Evolutionary conservation across 1,140 invertebrate species (phyloP).

Genomic region (Bombus ignitus): DNA sequence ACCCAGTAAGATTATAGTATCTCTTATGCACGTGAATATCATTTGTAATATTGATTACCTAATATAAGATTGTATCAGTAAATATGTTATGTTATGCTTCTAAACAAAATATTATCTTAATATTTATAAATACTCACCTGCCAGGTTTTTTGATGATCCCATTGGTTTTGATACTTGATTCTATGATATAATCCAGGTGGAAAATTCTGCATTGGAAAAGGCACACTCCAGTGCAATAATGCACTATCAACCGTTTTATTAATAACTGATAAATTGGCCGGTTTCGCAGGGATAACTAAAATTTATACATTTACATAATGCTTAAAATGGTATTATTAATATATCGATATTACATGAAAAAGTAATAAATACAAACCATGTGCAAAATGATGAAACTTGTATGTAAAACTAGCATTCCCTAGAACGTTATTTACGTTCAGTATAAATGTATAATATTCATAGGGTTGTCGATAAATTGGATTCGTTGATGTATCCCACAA

Average conservation of each 20-base stretch:
- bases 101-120: background rate
- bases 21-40: conserved; percentile 65
- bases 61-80: conserved; percentile 21
- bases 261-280: conserved; percentile 83
- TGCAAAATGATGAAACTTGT: conserved; percentile 85
- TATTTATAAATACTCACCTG: conserved; percentile 77
- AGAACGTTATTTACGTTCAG: conserved; percentile 84
- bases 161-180: conserved; percentile 86
- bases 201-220: conserved; percentile 84
- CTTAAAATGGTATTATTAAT: background rate
- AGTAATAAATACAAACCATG: conserved; percentile 77
- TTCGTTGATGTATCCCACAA: conserved; percentile 83
- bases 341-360: background rate
- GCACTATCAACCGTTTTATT: conserved; percentile 84
- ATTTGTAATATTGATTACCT: conserved; percentile 77
- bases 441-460: conserved; percentile 83
- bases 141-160: conserved; percentile 83
- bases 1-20: conserved; percentile 83
- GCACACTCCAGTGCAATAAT: conserved; percentile 84
- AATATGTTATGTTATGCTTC: background rate
- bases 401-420: conserved; percentile 80
- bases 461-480: conserved; percentile 85
- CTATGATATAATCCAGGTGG: conserved; percentile 84
- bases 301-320: conserved; percentile 32
- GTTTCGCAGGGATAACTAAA: conserved; percentile 85